Evolutionary conservation across 1,140 invertebrate genomes (phyloP), one percentile per base, ranked within the genome.

Genomic region (Cecropterus lyciades): DNA sequence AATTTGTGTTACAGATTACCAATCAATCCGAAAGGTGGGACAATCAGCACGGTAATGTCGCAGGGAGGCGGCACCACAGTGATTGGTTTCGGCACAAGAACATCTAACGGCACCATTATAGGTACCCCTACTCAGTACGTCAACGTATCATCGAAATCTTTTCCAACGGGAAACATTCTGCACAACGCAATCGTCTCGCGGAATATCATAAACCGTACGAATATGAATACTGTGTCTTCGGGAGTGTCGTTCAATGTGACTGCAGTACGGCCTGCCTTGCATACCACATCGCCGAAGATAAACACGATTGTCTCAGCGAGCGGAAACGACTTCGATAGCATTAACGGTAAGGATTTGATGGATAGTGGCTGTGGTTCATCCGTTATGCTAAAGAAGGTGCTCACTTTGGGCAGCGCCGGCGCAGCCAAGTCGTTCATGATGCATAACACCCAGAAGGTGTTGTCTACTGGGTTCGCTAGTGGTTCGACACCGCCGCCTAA

Each of bases 111-210:
- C 0, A 82, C 85, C 3, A 79, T 89, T n/a, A 84, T 88, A 45
- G 79, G 82, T 0, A 77, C 85, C 2, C 80, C 90, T 5, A 16
- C 66, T 0, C 88, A 91, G 62, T 92, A 92, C 63, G 88, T 93
- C 59, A 93, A 92, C 63, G 87, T 93, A 9, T 76, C 85, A 4
- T 85, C 92, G 3, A 93, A 93, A 62, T 89, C 86, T 0, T 92
- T 92, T 57, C 89, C 92, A 0, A 91, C 88, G n/a, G 91, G 92
- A 7, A 92, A 92, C 69, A 93, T 93, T 14, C 74, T 92, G 0
- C 92, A 93, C 55, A 93, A 92, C 70, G 91, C 91, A 0, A 92
- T 93, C 15, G 88, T 93, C 0, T 93, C 92, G 5, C 79, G 92
- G 11, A 92, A 92, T 69, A 84, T 92, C 1, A 77, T 89, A 7